phyloP scores from a whole-genome alignment of 2,797 vertebrate species.

The Hybognathus amarus region DNA sequence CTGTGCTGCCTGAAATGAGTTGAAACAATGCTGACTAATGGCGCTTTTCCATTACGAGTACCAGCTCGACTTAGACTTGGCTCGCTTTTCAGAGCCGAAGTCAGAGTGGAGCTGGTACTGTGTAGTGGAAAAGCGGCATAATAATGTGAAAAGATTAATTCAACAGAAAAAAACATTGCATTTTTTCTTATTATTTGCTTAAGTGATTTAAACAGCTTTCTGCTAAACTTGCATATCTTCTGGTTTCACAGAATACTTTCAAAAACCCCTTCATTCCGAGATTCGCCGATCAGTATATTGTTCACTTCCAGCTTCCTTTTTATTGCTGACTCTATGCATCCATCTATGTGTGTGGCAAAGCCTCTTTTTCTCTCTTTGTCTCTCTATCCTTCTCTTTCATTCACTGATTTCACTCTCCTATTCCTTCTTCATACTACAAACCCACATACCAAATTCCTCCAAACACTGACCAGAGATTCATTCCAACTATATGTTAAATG shows the following conservation, averaged over 20 bases:
- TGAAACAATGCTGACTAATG: constrained; percentile 39
- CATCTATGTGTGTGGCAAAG: constrained; percentile 26
- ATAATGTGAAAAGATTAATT: not conserved
- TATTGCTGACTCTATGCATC: not conserved
- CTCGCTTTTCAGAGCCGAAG: no score
- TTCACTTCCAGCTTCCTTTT: not conserved
- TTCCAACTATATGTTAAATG: constrained; percentile 64
- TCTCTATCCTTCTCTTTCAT: constrained; percentile 25
- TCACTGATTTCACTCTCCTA: not conserved
- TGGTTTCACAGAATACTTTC: constrained; percentile 3
- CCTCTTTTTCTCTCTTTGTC: not conserved
- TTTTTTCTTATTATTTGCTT: not conserved
- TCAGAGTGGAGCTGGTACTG: no score
- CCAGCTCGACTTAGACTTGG: no score
- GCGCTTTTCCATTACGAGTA: no score
- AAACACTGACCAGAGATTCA: constrained; percentile 54
- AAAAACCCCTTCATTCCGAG: not conserved
- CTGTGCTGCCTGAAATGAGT: constrained; percentile 33
- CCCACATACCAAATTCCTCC: constrained; percentile 59
- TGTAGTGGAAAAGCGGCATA: no score
- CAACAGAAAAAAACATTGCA: not conserved
- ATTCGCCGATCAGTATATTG: not conserved
- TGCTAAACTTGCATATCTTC: constrained; percentile 12
- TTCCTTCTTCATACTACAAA: constrained; percentile 41
- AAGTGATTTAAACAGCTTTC: not conserved